Evolutionary conservation across 1,140 invertebrate species (phyloP).

Genomic region (Aphelinus certus): DNA sequence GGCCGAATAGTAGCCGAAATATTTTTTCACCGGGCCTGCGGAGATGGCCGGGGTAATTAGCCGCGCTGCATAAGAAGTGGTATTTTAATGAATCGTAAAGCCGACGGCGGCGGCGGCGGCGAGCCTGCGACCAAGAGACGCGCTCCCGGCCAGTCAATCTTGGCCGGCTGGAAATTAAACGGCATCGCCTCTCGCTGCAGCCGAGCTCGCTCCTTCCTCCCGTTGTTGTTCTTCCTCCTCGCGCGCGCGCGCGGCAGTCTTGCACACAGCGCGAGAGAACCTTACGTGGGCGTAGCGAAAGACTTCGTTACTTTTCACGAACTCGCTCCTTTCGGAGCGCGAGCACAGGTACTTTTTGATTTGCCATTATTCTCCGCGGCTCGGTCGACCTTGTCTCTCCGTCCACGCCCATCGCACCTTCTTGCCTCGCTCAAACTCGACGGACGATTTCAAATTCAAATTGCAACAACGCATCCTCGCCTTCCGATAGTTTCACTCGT

Average conservation of each 20-base stretch:
- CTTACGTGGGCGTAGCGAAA: conserved; percentile 44
- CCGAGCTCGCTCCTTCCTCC: conserved; percentile 6
- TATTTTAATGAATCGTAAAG: conserved; percentile 61
- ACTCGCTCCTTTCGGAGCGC: no score
- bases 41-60: conserved; percentile 50
- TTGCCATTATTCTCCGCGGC: neutral
- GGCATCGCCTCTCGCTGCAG: conserved; percentile 37
- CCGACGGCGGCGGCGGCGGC: conserved; percentile 45
- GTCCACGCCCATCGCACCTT: no score
- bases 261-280: conserved; percentile 25
- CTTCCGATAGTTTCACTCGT: no score
- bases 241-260: no score
- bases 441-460: no score
- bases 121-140: conserved; percentile 44
- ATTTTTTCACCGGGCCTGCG: conserved; percentile 46
- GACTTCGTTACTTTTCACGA: conserved; percentile 39
- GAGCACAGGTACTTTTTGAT: neutral
- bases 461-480: no score
- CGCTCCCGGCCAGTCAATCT: conserved; percentile 52
- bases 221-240: neutral
- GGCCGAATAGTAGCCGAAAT: conserved; percentile 44
- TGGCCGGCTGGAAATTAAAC: conserved; percentile 53
- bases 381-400: neutral
- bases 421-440: no score
- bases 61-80: conserved; percentile 60